Conservation (phyloP, 2,113 vertebrate species). For the Poeciliopsis retropinna region DNA sequence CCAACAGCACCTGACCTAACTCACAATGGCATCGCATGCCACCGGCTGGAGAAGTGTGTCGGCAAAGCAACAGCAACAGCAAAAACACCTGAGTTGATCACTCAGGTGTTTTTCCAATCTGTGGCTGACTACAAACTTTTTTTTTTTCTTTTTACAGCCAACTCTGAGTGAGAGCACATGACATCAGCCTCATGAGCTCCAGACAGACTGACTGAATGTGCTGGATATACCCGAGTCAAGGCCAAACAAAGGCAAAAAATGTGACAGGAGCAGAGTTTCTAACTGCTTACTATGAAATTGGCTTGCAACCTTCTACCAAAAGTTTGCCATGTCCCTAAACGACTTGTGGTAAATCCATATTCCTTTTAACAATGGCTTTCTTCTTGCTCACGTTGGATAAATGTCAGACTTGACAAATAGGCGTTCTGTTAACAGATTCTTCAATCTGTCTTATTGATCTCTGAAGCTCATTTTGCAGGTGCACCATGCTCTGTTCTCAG, state of each 20-base stretch:
- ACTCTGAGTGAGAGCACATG: neutral
- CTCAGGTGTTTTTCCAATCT: slow-evolving; percentile 11
- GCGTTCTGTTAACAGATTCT: neutral
- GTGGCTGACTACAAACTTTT: slow-evolving; percentile 9
- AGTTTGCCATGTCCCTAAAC: too few species aligned
- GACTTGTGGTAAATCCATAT: too few species aligned
- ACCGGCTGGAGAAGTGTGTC: slow-evolving; percentile 39
- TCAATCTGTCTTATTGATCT: neutral
- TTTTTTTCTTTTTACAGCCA: slow-evolving; percentile 3
- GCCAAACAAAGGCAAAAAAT: neutral
- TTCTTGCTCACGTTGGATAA: neutral
- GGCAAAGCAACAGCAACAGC: slow-evolving; percentile 41
- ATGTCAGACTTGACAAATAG: neutral
- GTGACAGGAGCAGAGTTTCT: neutral
- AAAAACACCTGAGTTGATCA: too few species aligned
- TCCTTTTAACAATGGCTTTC: too few species aligned
- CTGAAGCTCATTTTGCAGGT: neutral
- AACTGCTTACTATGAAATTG: neutral
- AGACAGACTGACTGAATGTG: neutral
- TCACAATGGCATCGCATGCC: slow-evolving; percentile 23
- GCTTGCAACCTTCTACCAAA: neutral
- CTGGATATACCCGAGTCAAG: neutral
- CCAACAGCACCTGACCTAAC: slow-evolving; percentile 30
- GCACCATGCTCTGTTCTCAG: too few species aligned
- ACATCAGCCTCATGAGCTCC: neutral